These are phyloP conservation scores for Scytalopus superciliaris DNA, from an alignment of 2,113 vertebrate genomes.

Conservation along the genomic window DNA sequence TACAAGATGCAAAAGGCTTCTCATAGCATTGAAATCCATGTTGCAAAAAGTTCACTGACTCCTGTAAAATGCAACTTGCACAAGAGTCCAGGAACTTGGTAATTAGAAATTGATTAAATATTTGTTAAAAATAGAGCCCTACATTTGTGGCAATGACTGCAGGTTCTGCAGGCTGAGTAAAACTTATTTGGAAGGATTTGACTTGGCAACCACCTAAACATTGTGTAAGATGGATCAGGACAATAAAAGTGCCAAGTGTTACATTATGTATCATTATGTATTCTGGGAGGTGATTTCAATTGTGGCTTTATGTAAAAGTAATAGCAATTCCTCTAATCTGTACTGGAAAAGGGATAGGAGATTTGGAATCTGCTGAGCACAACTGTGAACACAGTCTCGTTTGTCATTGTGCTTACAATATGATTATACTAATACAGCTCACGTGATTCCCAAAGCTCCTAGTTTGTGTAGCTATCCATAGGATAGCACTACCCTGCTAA, in stretches of 20 bases:
- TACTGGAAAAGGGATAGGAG: background rate
- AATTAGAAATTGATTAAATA: background rate
- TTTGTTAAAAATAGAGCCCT: background rate
- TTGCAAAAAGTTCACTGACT: background rate
- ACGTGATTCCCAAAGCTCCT: background rate
- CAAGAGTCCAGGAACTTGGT: background rate
- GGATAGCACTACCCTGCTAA: accelerated
- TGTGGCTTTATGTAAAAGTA: background rate
- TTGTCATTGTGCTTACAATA: background rate
- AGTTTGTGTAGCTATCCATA: background rate
- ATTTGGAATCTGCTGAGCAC: background rate
- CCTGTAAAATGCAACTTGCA: background rate
- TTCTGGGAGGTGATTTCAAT: background rate
- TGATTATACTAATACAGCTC: background rate
- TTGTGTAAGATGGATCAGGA: background rate
- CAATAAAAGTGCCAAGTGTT: background rate
- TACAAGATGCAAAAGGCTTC: background rate
- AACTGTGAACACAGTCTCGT: background rate
- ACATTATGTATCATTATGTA: accelerated
- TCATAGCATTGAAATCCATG: accelerated
- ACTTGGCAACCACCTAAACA: background rate
- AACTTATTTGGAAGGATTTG: background rate
- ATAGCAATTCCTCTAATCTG: background rate
- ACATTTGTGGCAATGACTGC: background rate
- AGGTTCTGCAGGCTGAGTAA: background rate